Base-by-base conservation (phyloP, 2,797 vertebrate species). In the Euthynnus affinis region DNA sequence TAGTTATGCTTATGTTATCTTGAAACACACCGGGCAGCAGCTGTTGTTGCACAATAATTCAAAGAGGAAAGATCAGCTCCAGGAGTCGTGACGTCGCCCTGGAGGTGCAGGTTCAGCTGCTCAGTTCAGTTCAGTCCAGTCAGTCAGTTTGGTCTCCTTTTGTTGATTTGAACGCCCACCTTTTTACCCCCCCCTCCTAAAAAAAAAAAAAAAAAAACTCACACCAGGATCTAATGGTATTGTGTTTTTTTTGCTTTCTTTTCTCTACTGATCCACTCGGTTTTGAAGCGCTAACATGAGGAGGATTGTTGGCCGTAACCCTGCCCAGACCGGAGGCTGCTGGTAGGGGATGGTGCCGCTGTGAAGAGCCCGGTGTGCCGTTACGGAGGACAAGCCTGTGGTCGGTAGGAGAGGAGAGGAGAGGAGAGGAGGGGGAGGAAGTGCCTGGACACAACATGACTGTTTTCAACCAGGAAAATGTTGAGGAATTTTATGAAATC, bases 381-480 rank as follows among this genome's bases (percentile, higher is more conserved):
- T 34, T 63, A 18, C 42, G 70, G 75, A 80, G 58, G 79, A 87
- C 69, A 59, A 82, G 85, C 69, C 76, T 69, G 77, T 20, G 76
- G 85, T 80, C 62, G 74, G 76, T 27, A n/a, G n/a, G n/a, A n/a
- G n/a, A n/a, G n/a, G n/a, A n/a, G n/a, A n/a, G n/a, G n/a, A n/a
- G n/a, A n/a, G n/a, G n/a, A n/a, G n/a, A n/a, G n/a, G n/a, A n/a
- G n/a, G n/a, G n/a, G n/a, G n/a, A n/a, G n/a, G n/a, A n/a, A n/a
- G 86, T 71, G 89, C 88, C 90, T 56, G 71, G 90, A 78, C 88
- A 78, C 88, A 92, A 89, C 95, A 98, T 99, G 97, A 97, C 96
- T 17, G 93, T 96, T 78, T 98, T 98, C 94, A 96, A 95, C 90
- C 97, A 97, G 89, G 96, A 98, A 88, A 97, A 97, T 93, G 94